phyloP scores from a whole-genome alignment of 2,888 invertebrate species.

The Tanytarsus gracilentus region DNA sequence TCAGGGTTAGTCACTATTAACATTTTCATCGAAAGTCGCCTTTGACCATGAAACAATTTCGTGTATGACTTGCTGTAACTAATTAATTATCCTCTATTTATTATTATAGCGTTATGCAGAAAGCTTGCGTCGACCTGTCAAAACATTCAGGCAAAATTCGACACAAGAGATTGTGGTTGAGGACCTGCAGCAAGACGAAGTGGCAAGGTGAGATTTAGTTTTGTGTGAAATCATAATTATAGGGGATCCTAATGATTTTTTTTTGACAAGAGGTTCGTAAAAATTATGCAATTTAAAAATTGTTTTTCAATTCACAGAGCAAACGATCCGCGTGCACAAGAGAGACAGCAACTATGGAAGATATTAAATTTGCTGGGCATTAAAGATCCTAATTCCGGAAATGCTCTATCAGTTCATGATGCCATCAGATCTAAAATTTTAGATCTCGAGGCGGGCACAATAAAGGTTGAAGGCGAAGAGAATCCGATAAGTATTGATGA shows the following conservation, averaged over 20 bases:
- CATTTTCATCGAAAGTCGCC: neutral
- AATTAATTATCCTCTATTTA: slow-evolving; percentile 10
- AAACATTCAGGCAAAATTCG: slow-evolving; percentile 18
- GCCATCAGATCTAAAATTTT: slow-evolving; percentile 39
- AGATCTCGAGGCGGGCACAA: neutral
- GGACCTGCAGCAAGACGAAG: slow-evolving; percentile 11
- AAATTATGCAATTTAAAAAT: no score
- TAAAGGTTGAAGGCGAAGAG: slow-evolving; percentile 36
- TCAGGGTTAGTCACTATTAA: slow-evolving; percentile 49
- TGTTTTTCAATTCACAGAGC: slow-evolving; percentile 12
- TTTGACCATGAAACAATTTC: slow-evolving; percentile 9
- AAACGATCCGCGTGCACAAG: slow-evolving; percentile 6
- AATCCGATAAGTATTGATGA: slow-evolving; percentile 46
- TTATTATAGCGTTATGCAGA: slow-evolving; percentile 24
- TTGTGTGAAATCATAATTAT: no score
- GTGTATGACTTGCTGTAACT: neutral
- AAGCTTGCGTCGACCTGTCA: slow-evolving; percentile 18
- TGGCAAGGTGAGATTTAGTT: slow-evolving; percentile 23
- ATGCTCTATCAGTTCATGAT: slow-evolving; percentile 52
- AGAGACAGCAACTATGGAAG: slow-evolving; percentile 43
- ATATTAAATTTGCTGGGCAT: slow-evolving; percentile 34
- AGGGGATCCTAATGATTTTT: no score
- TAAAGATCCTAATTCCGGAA: slow-evolving; percentile 46
- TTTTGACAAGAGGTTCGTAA: no score
- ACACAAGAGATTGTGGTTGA: slow-evolving; percentile 27